Conservation (phyloP, 92 coral and sea anemone genomes). For the Zoanthus solanderi region DNA sequence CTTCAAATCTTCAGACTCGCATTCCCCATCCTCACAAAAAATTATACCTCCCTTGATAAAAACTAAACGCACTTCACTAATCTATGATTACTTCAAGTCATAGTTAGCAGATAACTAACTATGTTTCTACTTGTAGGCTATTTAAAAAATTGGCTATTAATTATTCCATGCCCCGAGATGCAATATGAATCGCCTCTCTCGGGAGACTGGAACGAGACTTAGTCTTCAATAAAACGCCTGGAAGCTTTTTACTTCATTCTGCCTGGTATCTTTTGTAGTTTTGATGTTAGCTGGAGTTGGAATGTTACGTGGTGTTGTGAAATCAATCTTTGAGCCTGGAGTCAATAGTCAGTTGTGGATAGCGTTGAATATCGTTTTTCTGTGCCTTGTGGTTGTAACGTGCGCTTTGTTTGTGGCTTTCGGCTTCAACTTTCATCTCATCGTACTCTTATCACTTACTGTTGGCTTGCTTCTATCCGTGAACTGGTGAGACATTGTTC, state of each 20-base stretch:
- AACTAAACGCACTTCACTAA: no score
- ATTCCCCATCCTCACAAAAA: no score
- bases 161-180: no score
- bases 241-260: not conserved
- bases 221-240: not conserved
- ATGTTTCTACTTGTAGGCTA: no score
- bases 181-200: no score
- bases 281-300: not conserved
- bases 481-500: slow-evolving; percentile 77
- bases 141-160: no score
- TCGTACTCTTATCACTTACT: slow-evolving; percentile 68
- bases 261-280: not conserved
- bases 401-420: slow-evolving; percentile 59
- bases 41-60: no score
- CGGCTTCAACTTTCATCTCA: slow-evolving; percentile 85
- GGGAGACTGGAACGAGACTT: not conserved
- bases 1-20: no score
- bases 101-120: no score
- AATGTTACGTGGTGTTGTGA: slow-evolving; percentile 82
- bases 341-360: slow-evolving; percentile 77
- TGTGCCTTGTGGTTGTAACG: slow-evolving; percentile 69
- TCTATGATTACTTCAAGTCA: no score
- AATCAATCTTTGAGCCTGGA: slow-evolving; percentile 95
- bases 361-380: slow-evolving; percentile 78
- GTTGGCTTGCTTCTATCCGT: slow-evolving; percentile 80